Percentiles rank a stretch among this genome's conserved stretches.
Conservation (phyloP, 2,888 invertebrate species). For the Gonocerus acuteangulatus region DNA sequence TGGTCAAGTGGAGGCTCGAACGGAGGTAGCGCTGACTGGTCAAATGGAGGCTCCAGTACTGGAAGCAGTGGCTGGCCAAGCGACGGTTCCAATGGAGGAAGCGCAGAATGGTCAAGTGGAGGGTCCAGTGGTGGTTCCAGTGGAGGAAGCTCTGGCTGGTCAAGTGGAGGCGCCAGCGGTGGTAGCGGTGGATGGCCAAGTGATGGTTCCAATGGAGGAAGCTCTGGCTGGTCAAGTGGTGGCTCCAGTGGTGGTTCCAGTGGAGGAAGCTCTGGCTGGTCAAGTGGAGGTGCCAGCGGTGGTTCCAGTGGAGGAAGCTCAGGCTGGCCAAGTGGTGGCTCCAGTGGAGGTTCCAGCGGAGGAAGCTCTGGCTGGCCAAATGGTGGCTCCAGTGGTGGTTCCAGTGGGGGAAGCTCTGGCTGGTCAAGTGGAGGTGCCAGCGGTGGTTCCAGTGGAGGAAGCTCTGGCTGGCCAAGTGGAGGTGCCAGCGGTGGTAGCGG, state of each 20-base stretch:
- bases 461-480: constrained; percentile 2
- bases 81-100: constrained; percentile 1
- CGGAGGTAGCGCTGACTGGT: not conserved
- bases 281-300: not conserved
- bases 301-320: constrained; percentile 1
- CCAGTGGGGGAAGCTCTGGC: constrained; percentile 14
- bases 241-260: not conserved
- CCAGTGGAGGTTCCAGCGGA: not conserved
- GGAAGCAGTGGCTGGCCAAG: not conserved
- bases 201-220: not conserved
- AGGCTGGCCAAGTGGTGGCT: not conserved
- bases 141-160: constrained; percentile 1
- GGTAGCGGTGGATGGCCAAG: constrained; percentile 8
- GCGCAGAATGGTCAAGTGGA: not conserved
- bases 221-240: constrained; percentile 8
- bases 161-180: constrained; percentile 8
- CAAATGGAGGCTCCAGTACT: constrained; percentile 22
- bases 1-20: not conserved
- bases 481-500: not conserved
- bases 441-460: constrained; percentile 6
- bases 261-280: constrained; percentile 11
- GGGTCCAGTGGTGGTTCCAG: constrained; percentile 19
- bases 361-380: constrained; percentile 7
- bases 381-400: not conserved
- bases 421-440: constrained; percentile 9